Evolutionary conservation across 1,140 invertebrate species (phyloP).

Genomic region (Lepidurus arcticus): DNA sequence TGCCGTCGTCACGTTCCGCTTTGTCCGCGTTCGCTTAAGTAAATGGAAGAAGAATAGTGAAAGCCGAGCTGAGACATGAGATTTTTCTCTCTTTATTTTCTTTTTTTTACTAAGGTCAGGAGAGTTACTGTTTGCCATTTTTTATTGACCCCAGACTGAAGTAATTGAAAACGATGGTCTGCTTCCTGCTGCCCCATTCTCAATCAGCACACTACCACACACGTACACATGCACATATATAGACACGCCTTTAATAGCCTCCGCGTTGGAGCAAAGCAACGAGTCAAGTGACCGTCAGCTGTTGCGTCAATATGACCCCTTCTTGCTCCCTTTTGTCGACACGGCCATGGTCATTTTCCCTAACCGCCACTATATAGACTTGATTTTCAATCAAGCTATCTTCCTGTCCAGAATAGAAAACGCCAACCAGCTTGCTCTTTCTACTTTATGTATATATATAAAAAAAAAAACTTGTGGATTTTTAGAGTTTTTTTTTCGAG

Average conservation of each 20-base stretch:
- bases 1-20: too few relatives aligned
- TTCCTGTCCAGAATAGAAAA: not conserved
- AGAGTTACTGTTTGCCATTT: not conserved
- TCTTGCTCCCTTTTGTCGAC: not conserved
- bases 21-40: too few relatives aligned
- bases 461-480: too few relatives aligned
- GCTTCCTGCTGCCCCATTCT: not conserved
- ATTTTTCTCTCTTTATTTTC: too few relatives aligned
- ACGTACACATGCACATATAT: not conserved
- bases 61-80: too few relatives aligned
- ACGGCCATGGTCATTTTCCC: not conserved
- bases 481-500: too few relatives aligned
- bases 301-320: conserved; percentile 3
- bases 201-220: not conserved
- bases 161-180: conserved; percentile 8
- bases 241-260: conserved; percentile 5
- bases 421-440: not conserved
- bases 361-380: not conserved
- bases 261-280: not conserved
- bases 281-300: conserved; percentile 16
- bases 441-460: not conserved
- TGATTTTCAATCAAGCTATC: not conserved
- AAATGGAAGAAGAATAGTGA: too few relatives aligned
- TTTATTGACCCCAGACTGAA: not conserved
- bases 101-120: too few relatives aligned